These are phyloP conservation scores for Aythya baeri DNA, from an alignment of 2,113 vertebrate genomes.

Conservation along the genomic window DNA sequence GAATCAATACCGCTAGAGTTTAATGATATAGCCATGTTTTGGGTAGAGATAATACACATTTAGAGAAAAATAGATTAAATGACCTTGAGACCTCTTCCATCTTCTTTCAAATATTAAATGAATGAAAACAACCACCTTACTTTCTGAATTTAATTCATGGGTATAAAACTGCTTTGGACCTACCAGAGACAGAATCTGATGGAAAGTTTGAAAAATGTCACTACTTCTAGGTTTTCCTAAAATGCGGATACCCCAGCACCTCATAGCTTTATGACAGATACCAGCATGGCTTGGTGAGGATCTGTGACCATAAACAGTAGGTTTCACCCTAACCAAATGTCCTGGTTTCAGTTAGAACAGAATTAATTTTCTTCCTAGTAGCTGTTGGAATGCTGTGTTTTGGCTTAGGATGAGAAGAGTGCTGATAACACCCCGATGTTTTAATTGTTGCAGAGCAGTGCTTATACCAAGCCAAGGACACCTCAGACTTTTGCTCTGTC, in stretches of 20 bases:
- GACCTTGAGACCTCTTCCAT: not conserved
- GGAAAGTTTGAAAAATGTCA: not conserved
- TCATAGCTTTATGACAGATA: not conserved
- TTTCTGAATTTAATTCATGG: not conserved
- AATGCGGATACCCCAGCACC: not conserved
- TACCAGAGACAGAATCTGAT: not conserved
- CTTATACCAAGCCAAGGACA: too few species aligned
- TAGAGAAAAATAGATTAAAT: not conserved
- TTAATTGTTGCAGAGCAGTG: too few species aligned
- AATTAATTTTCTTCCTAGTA: too few species aligned
- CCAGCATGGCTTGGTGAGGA: not conserved
- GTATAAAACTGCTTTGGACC: not conserved
- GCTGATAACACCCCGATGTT: too few species aligned
- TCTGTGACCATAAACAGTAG: not conserved
- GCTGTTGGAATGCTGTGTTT: too few species aligned
- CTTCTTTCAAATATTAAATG: not conserved
- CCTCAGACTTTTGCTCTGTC: too few species aligned
- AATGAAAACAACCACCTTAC: not conserved
- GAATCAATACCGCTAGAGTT: not conserved
- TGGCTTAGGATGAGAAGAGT: too few species aligned
- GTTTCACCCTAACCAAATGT: not conserved
- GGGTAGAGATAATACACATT: not conserved
- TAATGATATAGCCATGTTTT: not conserved
- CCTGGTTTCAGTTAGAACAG: too few species aligned
- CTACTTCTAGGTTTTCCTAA: not conserved